Percentiles rank a stretch among this genome's conserved stretches.
These are phyloP conservation scores for Cephonodes hylas DNA, from an alignment of 2,888 invertebrate genomes.

Conservation along the genomic window DNA sequence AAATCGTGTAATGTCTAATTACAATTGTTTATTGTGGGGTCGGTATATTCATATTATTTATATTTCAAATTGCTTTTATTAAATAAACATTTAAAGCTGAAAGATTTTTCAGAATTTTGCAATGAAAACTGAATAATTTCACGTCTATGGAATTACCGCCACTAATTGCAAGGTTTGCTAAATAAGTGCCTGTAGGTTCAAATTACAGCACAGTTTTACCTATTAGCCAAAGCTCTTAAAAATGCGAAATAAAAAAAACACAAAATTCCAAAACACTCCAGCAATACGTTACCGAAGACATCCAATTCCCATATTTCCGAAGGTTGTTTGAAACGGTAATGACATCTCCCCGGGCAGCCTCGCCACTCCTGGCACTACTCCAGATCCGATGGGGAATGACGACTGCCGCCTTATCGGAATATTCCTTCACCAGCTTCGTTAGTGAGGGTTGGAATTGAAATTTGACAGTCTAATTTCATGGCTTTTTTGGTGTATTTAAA, in stretches of 20 bases:
- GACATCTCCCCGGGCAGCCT: not conserved
- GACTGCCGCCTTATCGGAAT: not conserved
- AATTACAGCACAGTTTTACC: too few relatives aligned
- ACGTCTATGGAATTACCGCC: too few relatives aligned
- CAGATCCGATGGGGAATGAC: not conserved
- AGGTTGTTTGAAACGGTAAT: not conserved
- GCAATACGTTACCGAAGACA: not conserved
- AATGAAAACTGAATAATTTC: too few relatives aligned
- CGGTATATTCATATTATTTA: too few relatives aligned
- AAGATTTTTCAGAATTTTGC: too few relatives aligned
- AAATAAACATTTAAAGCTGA: too few relatives aligned
- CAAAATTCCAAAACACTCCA: not conserved
- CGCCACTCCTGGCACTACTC: not conserved
- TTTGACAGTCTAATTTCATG: not conserved
- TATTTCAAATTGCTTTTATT: too few relatives aligned
- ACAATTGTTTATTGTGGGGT: too few relatives aligned
- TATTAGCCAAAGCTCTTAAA: not conserved
- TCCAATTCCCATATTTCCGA: not conserved
- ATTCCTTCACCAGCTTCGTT: not conserved
- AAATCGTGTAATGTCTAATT: too few relatives aligned
- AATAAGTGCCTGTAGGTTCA: too few relatives aligned
- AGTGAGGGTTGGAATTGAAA: not conserved
- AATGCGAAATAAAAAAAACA: not conserved
- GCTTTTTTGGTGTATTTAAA: not conserved
- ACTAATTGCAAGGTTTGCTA: too few relatives aligned